Base-by-base conservation (phyloP, 2,113 vertebrate species). In the Planiliza haematocheilus region DNA sequence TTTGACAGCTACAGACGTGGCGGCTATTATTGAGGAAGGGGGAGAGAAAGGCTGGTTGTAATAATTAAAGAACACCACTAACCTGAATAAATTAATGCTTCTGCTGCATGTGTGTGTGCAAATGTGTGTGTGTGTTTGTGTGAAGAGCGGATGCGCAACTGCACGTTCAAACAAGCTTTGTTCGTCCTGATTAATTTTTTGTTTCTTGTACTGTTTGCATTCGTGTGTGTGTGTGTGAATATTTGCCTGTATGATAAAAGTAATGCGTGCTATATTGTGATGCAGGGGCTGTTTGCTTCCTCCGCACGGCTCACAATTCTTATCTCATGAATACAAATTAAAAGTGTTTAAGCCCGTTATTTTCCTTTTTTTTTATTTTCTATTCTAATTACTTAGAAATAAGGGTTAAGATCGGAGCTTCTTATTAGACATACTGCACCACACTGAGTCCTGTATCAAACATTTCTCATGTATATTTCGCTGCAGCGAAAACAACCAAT, bases 41-140 rank as follows among this genome's bases (percentile, higher is more conserved):
- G 60, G n/a, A 10, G 62, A 36, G 38, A 38, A 20, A 59, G 74
- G 56, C 68, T 81, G 86, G 85, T 78, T 84, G 82, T 91, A 91
- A 92, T 92, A 93, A 94, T 93, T 93, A 93, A 94, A 93, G 87
- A 82, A 67, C 77, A 79, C 86, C 81, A 81, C 79, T 82, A 86
- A 92, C 90, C 89, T 81, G 90, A 89, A 93, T 90, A 90, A 93
- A 94, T 87, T 72, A 94, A 86, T 77, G 79, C 65, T 51, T 83
- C 70, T 56, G 62, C 30, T 60, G 56, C 70, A 67, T 71, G 67
- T 59, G 70, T 52, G 64, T 61, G 65, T 58, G 34, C 70, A 50
- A 34, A 34, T 55, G 71, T 30, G 2, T 30, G 24, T 30, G 24
- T 30, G 24, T 30, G 24, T 5, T 3, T 5, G 24, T 5, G 24